Percentiles rank a stretch among this genome's conserved stretches.
Evolutionary conservation across 2,113 vertebrate species (phyloP).

Genomic region (Tretioscincus oriximinensis): DNA sequence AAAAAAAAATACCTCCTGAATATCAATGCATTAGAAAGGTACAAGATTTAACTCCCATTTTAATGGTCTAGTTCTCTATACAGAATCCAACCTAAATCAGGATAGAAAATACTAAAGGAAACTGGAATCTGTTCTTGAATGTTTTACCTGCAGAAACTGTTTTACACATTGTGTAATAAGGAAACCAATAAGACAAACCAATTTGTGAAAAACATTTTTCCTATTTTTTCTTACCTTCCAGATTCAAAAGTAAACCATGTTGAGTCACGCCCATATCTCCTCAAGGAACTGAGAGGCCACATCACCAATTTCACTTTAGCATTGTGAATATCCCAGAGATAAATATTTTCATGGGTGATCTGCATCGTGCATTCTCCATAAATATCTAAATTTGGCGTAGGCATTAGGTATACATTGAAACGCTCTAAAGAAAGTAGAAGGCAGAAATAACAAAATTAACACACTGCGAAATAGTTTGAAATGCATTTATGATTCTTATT

Average conservation of each 20-base stretch:
- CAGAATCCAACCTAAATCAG: too few species aligned
- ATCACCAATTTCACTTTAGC: slow-evolving; percentile 95
- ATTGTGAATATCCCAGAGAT: slow-evolving; percentile 99
- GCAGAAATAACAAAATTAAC: slow-evolving; percentile 15
- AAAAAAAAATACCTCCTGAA: background rate
- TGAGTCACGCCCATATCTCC: slow-evolving; percentile 95
- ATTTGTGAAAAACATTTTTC: background rate
- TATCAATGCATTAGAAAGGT: background rate
- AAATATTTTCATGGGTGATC: slow-evolving; percentile 98
- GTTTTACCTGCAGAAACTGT: background rate
- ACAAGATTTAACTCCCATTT: background rate
- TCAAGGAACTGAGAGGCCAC: slow-evolving; percentile 97
- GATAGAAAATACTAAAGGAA: background rate
- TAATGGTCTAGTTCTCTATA: background rate
- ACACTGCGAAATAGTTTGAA: background rate
- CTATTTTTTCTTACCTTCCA: slow-evolving; percentile 83
- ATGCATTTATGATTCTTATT: background rate
- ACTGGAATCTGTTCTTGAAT: background rate
- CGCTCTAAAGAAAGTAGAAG: slow-evolving; percentile 77
- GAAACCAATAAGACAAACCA: background rate
- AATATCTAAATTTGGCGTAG: slow-evolving; percentile 97
- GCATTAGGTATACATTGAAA: slow-evolving; percentile 98
- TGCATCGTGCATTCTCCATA: slow-evolving; percentile 99
- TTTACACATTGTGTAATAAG: background rate
- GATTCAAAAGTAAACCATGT: slow-evolving; percentile 99